Evolutionary conservation across 2,888 invertebrate genomes (phyloP), one percentile per base, ranked within the genome.

Genomic region (Ophioninae sp.): DNA sequence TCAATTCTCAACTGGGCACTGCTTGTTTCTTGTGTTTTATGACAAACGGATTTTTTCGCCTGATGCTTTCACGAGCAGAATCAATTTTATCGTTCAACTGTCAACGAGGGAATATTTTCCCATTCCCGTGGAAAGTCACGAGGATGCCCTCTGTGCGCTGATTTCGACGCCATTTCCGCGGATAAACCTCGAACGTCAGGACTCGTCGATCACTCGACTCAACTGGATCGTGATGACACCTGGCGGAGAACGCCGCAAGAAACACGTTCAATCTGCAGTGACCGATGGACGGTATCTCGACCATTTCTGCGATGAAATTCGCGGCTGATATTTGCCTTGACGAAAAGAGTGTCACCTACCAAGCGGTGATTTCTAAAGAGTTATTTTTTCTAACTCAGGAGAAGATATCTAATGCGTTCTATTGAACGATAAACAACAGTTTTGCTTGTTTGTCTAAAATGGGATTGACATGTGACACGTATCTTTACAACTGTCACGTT

Each of bases 11-110:
- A 9, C 23, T 30, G 8, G 41, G 17, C 8, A 41, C 61, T 68
- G 17, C 44, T 56, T 6, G 9, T 59, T 30, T 39, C 23, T 59
- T 51, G 20, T 56, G 51, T 13, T 51, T 6, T 2, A 13, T 17
- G 13, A 51, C 13, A 13, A 23, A 23, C 51, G 7, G 13, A 56
- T 65, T 30, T 39, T 30, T 67, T n/a, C 23, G 41, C 10, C 22
- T 9, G 6, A 58, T 13, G 23, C 10, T 58, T 51, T 51, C 51
- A 17, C 51, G 51, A 51, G 23, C 10, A 2, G 59, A 39, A 17
- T 39, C 22, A 72, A 72, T 69, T 69, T 71, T 71, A 17, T 71
- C 37, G 51, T 72, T 59, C 59, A 72, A 37, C 72, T 72, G 72
- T 72, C 72, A 59, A 17, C 59, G 72, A 59, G 5, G 30, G 39